These are phyloP conservation scores for Syngnathoides biaculeatus DNA, from an alignment of 2,113 vertebrate species.

Conservation along the genomic window DNA sequence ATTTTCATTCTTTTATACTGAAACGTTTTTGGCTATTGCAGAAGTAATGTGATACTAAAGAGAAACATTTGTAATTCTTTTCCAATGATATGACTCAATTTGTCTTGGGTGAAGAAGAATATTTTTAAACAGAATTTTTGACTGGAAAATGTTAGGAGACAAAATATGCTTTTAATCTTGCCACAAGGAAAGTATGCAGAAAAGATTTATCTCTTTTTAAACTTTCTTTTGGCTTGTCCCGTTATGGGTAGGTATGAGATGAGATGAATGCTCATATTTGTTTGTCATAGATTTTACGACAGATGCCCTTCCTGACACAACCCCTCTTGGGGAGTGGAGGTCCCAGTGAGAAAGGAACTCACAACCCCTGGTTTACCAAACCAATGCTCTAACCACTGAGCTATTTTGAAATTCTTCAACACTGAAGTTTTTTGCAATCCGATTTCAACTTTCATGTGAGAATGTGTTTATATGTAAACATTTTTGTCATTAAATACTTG, in stretches of 20 bases:
- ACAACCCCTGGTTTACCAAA: no score
- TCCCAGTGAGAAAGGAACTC: no score
- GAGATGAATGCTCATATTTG: no score
- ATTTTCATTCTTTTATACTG: constrained; percentile 8
- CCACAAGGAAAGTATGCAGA: neutral
- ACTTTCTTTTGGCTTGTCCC: no score
- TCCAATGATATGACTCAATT: constrained; percentile 18
- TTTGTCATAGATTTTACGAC: no score
- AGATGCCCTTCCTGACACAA: no score
- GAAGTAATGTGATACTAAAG: constrained; percentile 47
- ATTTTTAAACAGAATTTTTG: neutral
- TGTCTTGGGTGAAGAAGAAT: constrained; percentile 7
- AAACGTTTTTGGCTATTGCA: constrained; percentile 17
- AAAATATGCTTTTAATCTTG: constrained; percentile 16
- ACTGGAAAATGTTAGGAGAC: constrained; percentile 10
- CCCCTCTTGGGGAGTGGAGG: no score
- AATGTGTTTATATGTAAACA: constrained; percentile 42
- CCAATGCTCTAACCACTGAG: no score
- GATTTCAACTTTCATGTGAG: constrained; percentile 24
- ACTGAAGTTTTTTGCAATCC: constrained; percentile 16
- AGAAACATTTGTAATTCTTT: constrained; percentile 14
- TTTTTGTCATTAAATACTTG: constrained; percentile 8
- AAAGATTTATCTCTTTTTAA: constrained; percentile 3
- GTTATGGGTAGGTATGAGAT: no score
- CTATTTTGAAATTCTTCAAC: constrained; percentile 29